Evolutionary conservation across 2,113 vertebrate species (phyloP).

Genomic region (Grantiella picta): DNA sequence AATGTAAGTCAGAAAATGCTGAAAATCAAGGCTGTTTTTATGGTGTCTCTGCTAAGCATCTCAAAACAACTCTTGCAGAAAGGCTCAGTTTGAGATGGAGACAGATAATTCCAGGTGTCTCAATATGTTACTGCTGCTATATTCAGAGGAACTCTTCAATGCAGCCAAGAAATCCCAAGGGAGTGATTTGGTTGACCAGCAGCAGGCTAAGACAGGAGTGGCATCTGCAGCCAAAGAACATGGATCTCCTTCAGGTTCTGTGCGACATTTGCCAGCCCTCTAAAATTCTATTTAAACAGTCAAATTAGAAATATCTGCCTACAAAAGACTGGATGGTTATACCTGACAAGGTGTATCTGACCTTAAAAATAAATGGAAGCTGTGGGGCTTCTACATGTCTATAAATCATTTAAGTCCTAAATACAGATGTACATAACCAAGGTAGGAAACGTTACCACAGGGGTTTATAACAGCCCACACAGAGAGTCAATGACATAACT

Average conservation of each 20-base stretch:
- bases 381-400: not conserved
- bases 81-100: not conserved
- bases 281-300: not conserved
- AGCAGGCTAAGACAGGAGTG: not conserved
- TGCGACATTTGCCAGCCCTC: not conserved
- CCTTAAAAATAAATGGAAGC: not conserved
- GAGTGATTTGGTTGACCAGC: not conserved
- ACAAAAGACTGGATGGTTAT: not conserved
- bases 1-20: not conserved
- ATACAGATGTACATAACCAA: not conserved
- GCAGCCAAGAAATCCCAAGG: not conserved
- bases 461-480: not conserved
- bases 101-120: not conserved
- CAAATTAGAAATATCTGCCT: not conserved
- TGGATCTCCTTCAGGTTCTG: not conserved
- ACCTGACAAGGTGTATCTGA: not conserved
- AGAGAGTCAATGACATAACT: not conserved
- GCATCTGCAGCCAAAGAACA: not conserved
- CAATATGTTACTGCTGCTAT: not conserved
- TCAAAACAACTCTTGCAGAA: not conserved
- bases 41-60: not conserved
- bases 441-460: not conserved
- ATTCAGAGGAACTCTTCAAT: not conserved
- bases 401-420: not conserved
- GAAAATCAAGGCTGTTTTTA: not conserved